Conservation (phyloP, 2,113 vertebrate species). For the Tyrannus savana region DNA sequence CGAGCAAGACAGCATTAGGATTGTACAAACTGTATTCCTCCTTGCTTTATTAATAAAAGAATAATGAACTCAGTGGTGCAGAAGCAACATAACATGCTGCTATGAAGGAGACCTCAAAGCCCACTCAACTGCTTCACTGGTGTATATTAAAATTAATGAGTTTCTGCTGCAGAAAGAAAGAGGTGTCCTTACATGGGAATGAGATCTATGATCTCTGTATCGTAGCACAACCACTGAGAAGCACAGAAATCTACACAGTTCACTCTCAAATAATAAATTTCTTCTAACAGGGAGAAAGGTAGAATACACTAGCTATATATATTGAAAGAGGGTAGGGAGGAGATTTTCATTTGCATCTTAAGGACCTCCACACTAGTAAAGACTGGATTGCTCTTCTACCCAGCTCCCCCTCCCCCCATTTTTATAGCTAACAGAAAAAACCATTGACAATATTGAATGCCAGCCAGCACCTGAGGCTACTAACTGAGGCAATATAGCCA, state of each 20-base stretch:
- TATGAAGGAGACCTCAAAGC: conserved; percentile 13
- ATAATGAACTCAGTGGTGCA: conserved; percentile 6
- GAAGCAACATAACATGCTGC: conserved; percentile 10
- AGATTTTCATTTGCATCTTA: conserved; percentile 34
- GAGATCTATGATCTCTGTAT: conserved; percentile 33
- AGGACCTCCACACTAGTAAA: conserved; percentile 1
- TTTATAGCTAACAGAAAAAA: not conserved
- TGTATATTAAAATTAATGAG: conserved; percentile 49
- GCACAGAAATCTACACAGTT: not conserved
- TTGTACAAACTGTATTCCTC: not conserved
- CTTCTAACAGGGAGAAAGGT: not conserved
- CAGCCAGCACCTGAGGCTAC: conserved; percentile 7
- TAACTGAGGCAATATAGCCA: not conserved
- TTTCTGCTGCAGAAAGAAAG: not conserved
- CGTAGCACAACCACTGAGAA: not conserved
- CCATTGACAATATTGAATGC: not conserved
- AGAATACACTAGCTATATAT: not conserved
- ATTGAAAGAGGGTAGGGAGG: not conserved
- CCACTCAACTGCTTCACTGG: not conserved
- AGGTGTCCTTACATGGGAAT: not conserved
- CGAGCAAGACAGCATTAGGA: not conserved
- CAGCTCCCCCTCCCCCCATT: not conserved
- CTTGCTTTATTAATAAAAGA: conserved; percentile 46
- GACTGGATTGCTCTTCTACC: not conserved
- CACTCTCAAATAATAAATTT: not conserved